Conservation (phyloP, 2,113 vertebrate species). For the Brachyhypopomus occidentalis region DNA sequence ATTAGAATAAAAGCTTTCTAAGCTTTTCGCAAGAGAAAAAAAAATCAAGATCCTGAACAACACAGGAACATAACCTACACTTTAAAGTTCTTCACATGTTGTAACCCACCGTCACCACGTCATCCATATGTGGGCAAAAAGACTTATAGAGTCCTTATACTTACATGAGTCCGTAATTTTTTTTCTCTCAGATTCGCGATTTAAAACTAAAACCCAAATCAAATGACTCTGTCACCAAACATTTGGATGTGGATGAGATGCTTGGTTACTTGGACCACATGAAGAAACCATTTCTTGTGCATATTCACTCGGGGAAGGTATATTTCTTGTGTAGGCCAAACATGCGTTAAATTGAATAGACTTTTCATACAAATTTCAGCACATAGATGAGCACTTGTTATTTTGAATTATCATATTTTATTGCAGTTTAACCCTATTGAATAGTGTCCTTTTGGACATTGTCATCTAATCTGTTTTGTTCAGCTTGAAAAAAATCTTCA, state of each 20-base stretch:
- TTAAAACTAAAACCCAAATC: constrained; percentile 24
- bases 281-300: constrained; percentile 34
- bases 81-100: background rate
- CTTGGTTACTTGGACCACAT: background rate
- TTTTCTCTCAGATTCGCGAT: constrained; percentile 11
- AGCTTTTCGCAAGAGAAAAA: background rate
- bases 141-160: too few relatives aligned
- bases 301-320: constrained; percentile 37
- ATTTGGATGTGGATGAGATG: constrained; percentile 1
- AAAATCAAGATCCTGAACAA: background rate
- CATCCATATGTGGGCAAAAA: too few relatives aligned
- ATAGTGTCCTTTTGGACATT: background rate
- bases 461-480: constrained; percentile 2
- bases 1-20: background rate
- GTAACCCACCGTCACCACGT: background rate
- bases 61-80: background rate
- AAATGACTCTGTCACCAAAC: constrained; percentile 19
- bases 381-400: too few relatives aligned
- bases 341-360: too few relatives aligned
- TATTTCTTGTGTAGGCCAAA: background rate
- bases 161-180: background rate
- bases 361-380: background rate
- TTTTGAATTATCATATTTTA: too few relatives aligned
- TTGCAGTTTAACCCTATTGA: too few relatives aligned
- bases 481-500: background rate